Conservation (phyloP, 2,888 invertebrate species). For the Diaprepes abbreviatus region DNA sequence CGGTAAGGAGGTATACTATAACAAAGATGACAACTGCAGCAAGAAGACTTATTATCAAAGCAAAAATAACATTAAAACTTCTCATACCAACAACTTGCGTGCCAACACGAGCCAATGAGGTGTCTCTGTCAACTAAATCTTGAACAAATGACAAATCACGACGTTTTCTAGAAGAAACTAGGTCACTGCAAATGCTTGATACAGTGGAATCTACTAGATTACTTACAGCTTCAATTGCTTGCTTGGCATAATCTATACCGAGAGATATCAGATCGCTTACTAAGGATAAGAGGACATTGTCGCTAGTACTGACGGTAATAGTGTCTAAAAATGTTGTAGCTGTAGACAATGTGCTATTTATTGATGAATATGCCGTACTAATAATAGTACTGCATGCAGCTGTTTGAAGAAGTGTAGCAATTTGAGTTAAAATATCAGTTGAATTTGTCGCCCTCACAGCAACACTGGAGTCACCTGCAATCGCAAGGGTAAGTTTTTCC, state of each 20-base stretch:
- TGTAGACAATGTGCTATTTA: not conserved
- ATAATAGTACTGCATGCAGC: not conserved
- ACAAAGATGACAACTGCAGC: not conserved
- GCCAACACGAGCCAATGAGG: not conserved
- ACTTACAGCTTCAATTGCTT: not conserved
- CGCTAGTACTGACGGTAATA: not conserved
- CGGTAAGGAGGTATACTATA: not conserved
- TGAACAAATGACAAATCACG: not conserved
- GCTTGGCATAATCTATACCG: not conserved
- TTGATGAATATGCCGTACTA: not conserved
- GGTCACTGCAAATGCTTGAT: slow-evolving; percentile 12
- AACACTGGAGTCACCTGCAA: not conserved
- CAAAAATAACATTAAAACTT: not conserved
- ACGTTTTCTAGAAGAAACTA: not conserved
- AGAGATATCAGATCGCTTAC: not conserved
- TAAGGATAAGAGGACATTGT: not conserved
- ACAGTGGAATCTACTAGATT: not conserved
- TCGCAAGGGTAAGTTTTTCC: not conserved
- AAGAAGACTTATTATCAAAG: not conserved
- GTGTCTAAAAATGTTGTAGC: not conserved
- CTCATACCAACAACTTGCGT: not conserved
- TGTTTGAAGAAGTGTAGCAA: not conserved
- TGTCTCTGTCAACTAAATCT: not conserved
- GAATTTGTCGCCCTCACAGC: not conserved
- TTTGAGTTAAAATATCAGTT: not conserved